Evolutionary conservation across 2,113 vertebrate genomes (phyloP).

Genomic region (Anhinga rufa): DNA sequence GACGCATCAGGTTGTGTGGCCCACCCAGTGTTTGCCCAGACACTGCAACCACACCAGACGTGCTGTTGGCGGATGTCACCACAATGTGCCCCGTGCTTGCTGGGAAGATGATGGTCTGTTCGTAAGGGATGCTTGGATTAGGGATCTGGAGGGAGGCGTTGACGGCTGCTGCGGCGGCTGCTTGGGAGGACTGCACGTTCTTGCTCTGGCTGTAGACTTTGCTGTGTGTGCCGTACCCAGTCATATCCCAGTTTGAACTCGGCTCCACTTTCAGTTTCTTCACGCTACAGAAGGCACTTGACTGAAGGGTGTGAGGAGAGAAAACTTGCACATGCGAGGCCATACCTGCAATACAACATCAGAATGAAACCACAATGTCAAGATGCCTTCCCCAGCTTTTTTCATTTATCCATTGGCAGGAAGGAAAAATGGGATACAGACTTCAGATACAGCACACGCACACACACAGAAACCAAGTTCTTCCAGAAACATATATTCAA

Average conservation of each 20-base stretch:
- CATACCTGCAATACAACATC: slow-evolving; percentile 84
- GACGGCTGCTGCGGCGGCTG: slow-evolving; percentile 86
- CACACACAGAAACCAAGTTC: background rate
- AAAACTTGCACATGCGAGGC: slow-evolving; percentile 99
- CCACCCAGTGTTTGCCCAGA: slow-evolving; percentile 84
- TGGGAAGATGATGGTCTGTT: slow-evolving; percentile 96
- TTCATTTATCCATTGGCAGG: background rate
- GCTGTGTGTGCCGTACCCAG: slow-evolving; percentile 96
- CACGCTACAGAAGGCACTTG: slow-evolving; percentile 99
- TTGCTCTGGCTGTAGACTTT: slow-evolving; percentile 95
- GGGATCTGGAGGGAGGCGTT: slow-evolving; percentile 88
- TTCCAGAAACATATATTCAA: background rate
- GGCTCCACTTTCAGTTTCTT: slow-evolving; percentile 99
- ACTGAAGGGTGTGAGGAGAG: slow-evolving; percentile 95
- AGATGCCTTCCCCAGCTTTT: background rate
- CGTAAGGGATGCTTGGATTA: slow-evolving; percentile 89
- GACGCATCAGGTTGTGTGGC: slow-evolving; percentile 95
- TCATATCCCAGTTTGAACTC: slow-evolving; percentile 98
- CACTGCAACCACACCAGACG: slow-evolving; percentile 79
- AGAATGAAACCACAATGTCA: slow-evolving; percentile 38
- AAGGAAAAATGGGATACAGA: background rate
- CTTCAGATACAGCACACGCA: background rate
- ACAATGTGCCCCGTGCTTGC: slow-evolving; percentile 90
- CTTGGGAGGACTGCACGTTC: slow-evolving; percentile 84
- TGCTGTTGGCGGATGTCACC: slow-evolving; percentile 91